Evolutionary conservation across 2,113 vertebrate genomes (phyloP).

Genomic region (Pseudorhombus dupliciocellatus): DNA sequence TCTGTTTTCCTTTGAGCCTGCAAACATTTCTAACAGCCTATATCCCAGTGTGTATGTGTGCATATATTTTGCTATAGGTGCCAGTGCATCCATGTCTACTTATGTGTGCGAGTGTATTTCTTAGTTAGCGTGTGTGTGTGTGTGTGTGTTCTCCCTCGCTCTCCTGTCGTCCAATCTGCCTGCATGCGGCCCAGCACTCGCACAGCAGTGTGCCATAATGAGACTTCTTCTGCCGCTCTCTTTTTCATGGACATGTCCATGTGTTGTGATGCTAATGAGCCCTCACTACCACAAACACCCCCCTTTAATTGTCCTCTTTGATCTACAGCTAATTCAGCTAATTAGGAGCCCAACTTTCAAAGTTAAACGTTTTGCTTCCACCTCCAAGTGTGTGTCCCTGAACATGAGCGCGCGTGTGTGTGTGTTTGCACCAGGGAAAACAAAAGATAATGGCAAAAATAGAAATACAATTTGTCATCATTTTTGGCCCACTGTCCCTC

Average conservation of each 20-base stretch:
- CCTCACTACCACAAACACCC: conserved; percentile 70
- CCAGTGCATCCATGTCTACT: not conserved
- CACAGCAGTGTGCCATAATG: conserved; percentile 67
- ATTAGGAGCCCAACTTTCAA: conserved; percentile 80
- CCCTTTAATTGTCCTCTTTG: conserved; percentile 84
- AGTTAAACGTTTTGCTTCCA: conserved; percentile 77
- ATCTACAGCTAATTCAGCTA: conserved; percentile 82
- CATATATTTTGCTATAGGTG: not conserved
- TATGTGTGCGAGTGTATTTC: conserved; percentile 12
- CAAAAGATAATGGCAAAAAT: conserved; percentile 35
- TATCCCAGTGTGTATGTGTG: conserved; percentile 9
- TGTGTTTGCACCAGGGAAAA: conserved; percentile 15
- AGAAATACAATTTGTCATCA: conserved; percentile 14
- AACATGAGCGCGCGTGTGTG: not conserved
- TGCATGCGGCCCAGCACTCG: conserved; percentile 53
- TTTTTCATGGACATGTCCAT: conserved; percentile 65
- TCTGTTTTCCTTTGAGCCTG: conserved; percentile 71
- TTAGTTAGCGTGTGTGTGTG: conserved; percentile 8
- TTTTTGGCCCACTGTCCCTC: not conserved
- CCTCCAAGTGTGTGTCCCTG: conserved; percentile 49
- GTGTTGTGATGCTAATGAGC: conserved; percentile 84
- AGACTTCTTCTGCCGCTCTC: conserved; percentile 64
- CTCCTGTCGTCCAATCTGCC: conserved; percentile 59
- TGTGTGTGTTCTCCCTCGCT: conserved; percentile 25
- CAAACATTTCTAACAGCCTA: conserved; percentile 54